Base-by-base conservation (phyloP, 2,113 vertebrate genomes). In the Neotoma lepida region DNA sequence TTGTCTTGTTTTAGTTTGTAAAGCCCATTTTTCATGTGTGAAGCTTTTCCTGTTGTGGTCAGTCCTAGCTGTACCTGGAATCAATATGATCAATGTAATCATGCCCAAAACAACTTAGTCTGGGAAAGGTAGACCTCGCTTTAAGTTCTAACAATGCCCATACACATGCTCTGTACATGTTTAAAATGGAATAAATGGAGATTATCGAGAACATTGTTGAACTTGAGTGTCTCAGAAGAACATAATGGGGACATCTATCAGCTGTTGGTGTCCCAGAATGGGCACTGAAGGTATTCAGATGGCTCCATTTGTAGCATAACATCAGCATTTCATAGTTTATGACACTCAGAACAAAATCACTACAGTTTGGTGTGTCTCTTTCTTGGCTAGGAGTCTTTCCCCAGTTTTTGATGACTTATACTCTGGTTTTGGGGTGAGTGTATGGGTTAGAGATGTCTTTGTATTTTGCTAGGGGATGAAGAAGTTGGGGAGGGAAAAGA, bases 151-250 rank as follows among this genome's bases (percentile, higher is more conserved):
- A 58, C 56, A 61, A 1, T 87, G 54, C 78, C 85, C 58, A 41
- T 61, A 80, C 41, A 78, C 26, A 41, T 93, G 46, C n/a, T 97
- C 54, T 96, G 85, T 78, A 58, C 70, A 15, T 96, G 81, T 94
- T 94, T 91, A 77, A 94, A 88, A 35, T n/a, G 92, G 80, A 97
- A 95, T 96, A 96, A 92, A 95, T 82, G 87, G 86, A 95, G 84
- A 94, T 73, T 87, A 33, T 91, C 28, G 91, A 56, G 71, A 95
- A 88, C 86, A 73, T 81, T 91, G 54, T 93, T 95, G 70, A 95
- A 81, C 80, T 77, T 96, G 6, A 68, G 0, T 77, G 63, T 94
- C 76, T 95, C 71, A 54, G 58, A 88, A 91, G 76, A 85, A 84
- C 86, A 64, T 22, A 20, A 35, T 74, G 89, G 78, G 66, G 49